Evolutionary conservation across 2,888 invertebrate species (phyloP).

Genomic region (Chouioia cunea): DNA sequence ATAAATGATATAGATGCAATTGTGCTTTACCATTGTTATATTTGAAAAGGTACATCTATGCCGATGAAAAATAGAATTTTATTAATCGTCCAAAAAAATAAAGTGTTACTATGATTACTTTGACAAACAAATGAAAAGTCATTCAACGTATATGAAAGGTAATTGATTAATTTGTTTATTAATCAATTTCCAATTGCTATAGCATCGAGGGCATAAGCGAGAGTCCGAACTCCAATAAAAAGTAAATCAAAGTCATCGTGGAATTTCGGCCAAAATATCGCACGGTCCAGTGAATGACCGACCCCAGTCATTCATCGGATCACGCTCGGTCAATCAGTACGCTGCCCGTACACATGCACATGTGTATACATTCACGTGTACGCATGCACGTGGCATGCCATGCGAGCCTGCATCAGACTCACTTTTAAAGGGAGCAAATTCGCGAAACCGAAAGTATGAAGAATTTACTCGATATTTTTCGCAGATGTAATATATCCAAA

Average conservation of each 20-base stretch:
- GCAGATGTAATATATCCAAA: background rate
- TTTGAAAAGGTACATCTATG: no score
- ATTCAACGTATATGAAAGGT: slow-evolving; percentile 19
- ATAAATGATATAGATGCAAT: no score
- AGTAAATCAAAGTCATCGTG: slow-evolving; percentile 49
- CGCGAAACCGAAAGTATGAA: slow-evolving; percentile 47
- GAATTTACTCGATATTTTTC: slow-evolving; percentile 23
- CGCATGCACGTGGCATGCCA: background rate
- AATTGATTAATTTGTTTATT: slow-evolving; percentile 42
- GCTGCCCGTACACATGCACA: slow-evolving; percentile 19
- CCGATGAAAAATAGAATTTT: no score
- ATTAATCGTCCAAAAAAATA: no score
- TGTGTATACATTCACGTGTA: background rate
- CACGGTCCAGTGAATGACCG: slow-evolving; percentile 48
- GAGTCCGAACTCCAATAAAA: slow-evolving; percentile 44
- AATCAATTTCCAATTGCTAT: slow-evolving; percentile 34
- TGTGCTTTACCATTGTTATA: no score
- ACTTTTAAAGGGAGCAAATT: slow-evolving; percentile 47
- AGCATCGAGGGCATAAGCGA: background rate
- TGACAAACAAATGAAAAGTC: slow-evolving; percentile 15
- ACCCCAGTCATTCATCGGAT: slow-evolving; percentile 48
- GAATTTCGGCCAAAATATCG: slow-evolving; percentile 47
- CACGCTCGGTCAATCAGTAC: slow-evolving; percentile 49
- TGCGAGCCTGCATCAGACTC: slow-evolving; percentile 33
- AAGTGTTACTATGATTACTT: no score